Evolutionary conservation across 2,888 invertebrate genomes (phyloP), one percentile per base, ranked within the genome.

Genomic region (Limnephilus marmoratus): DNA sequence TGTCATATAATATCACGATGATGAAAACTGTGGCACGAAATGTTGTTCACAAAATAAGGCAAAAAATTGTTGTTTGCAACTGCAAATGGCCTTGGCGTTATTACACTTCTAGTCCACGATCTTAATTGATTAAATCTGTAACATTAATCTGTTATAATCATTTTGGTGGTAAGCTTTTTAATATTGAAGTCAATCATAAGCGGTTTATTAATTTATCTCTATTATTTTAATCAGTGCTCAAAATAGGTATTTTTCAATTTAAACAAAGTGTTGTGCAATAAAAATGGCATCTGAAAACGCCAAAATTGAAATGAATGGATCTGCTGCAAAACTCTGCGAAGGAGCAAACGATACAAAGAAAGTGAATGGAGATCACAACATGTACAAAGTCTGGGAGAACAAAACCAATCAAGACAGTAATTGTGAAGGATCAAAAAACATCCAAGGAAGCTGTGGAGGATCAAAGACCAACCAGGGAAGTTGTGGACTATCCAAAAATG

Each of bases 301-400:
- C 83, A 83, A 83, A 41, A 37, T 34, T 11, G 83, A 83, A 18
- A 83, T 34, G 83, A 83, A 83, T 37, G 83, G 83, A n/a, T 83
- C 83, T 0, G 11, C 37, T 37, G 83, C 34, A 15, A 41, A 41
- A 24, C 34, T 31, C 18, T 83, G 82, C 34, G 83, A 83, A 24
- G 83, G 11, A 37, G 37, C 83, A 37, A 83, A 83, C 3, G 83
- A 41, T n/a, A 7, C n/a, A 18, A 83, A 37, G 7, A 41, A 83
- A 37, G 18, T 24, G 2, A 34, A 34, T 12, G 37, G 37, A 83
- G 83, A 41, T 24, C 83, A 37, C 37, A 83, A 83, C 18, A 41
- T 68, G 68, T 68, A 68, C n/a, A 68, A 68, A 9, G 68, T 68
- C n/a, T 68, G 68, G 68, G 68, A 68, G 68, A 68, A 24, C n/a